Evolutionary conservation across 2,888 invertebrate species (phyloP), one percentile per base, ranked within the genome.

Genomic region (Drosophila mettleri): DNA sequence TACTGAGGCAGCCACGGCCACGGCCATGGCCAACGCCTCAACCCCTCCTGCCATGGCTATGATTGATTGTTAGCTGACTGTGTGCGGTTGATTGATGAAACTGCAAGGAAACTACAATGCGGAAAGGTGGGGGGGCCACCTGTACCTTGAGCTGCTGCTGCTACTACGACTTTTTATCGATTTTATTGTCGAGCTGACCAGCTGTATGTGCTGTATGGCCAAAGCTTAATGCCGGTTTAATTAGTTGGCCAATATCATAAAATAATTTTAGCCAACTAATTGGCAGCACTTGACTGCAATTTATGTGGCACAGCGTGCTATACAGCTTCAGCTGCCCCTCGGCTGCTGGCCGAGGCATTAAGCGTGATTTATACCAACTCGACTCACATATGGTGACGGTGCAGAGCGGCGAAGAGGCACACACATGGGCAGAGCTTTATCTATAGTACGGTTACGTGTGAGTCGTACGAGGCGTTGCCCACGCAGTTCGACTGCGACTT

Each of bases 231-330:
- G 64, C 51, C 27, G 41, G 22, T 78, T 87, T 87, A 82, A 87
- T 87, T 87, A 87, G 79, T 85, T 75, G 82, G 65, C 70, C 75
- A 78, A 81, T 87, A 82, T 69, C 84, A 83, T 83, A 75, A 87
- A 81, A 81, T 86, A 78, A 86, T 86, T 83, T 83, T 69, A 76
- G 82, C 85, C 82, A 87, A 76, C 82, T 83, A 85, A 83, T 83
- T 83, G 82, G 88, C 82, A 83, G 82, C 79, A 85, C 86, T 85
- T 87, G 88, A 87, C 82, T 81, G 82, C 86, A 85, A 83, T 83
- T 83, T 85, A 87, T 83, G 73, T 59, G 60, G 39, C 60, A 36
- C 43, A 51, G 55, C 43, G 49, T 33, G 20, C 45, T 41, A 52
- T 34, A 57, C 49, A 38, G 52, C 43, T 34, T 24, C 57, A 29